These are phyloP conservation scores for Hippopotamus amphibius DNA, from an alignment of 2,113 vertebrate species.

Conservation along the genomic window DNA sequence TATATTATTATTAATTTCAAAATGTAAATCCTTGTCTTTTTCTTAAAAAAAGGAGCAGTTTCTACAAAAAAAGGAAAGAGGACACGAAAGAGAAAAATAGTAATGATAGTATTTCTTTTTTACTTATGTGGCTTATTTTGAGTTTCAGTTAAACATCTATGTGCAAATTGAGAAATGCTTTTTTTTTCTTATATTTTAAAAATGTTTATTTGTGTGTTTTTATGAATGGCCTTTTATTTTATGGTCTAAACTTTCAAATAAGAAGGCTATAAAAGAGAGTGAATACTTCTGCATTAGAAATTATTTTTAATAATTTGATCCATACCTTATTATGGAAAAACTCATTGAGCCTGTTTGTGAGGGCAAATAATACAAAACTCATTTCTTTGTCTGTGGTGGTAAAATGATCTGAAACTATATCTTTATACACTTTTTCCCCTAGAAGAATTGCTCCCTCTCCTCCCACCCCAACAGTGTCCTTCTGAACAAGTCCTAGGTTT, in stretches of 20 bases:
- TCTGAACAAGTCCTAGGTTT: constrained; percentile 29
- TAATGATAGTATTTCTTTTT: constrained; percentile 41
- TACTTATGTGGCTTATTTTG: constrained; percentile 44
- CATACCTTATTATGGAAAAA: not conserved
- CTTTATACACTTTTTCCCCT: not conserved
- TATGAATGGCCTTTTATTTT: constrained; percentile 49
- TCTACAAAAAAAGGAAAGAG: constrained; percentile 33
- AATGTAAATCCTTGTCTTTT: constrained; percentile 43
- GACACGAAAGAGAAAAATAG: constrained; percentile 35
- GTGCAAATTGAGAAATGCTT: constrained; percentile 21
- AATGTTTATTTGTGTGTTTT: constrained; percentile 31
- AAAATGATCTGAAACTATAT: not conserved
- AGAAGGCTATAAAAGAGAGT: not conserved
- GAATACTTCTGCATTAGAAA: not conserved
- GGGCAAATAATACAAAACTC: not conserved
- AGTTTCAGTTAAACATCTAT: constrained; percentile 41
- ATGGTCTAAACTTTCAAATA: constrained; percentile 50
- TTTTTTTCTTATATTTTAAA: not conserved
- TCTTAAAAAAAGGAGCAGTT: constrained; percentile 8
- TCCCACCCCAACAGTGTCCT: not conserved
- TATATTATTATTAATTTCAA: constrained; percentile 52
- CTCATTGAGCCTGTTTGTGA: not conserved
- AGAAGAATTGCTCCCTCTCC: not conserved
- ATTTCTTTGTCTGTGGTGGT: not conserved
- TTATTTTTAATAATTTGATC: constrained; percentile 46